These are phyloP conservation scores for Drosophila borborema DNA, from an alignment of 2,888 invertebrate genomes.

Conservation along the genomic window DNA sequence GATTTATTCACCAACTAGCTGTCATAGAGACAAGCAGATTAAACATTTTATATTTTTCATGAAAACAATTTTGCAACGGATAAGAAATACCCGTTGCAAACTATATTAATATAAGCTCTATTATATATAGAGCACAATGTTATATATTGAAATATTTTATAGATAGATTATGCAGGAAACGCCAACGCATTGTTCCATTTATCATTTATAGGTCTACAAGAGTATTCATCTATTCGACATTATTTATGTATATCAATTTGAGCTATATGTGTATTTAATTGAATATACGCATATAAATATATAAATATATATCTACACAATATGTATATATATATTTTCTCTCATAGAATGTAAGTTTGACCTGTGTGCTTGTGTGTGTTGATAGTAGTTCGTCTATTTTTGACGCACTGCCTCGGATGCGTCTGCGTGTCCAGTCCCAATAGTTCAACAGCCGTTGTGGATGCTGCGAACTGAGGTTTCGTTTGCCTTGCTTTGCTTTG, in stretches of 20 bases:
- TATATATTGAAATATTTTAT: neutral
- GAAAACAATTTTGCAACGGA: neutral
- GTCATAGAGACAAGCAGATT: neutral
- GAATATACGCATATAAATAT: neutral
- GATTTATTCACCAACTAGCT: neutral
- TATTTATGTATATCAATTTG: neutral
- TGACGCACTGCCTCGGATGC: constrained; percentile 33
- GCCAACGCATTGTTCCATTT: too few species aligned
- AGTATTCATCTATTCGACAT: neutral
- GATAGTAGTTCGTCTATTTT: constrained; percentile 56
- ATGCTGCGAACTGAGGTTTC: constrained; percentile 29
- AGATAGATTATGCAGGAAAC: neutral
- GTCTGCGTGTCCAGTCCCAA: constrained; percentile 37
- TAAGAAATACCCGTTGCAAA: neutral
- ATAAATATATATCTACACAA: neutral
- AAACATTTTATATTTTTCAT: neutral
- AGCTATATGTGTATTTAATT: neutral
- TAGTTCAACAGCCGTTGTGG: constrained; percentile 71
- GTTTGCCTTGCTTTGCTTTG: neutral
- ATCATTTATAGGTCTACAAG: neutral
- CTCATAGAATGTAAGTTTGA: constrained; percentile 4
- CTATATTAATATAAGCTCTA: neutral
- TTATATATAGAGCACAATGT: neutral
- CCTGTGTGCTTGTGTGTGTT: constrained; percentile 9
- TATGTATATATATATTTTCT: neutral